These are phyloP conservation scores for Plectropomus leopardus DNA, from an alignment of 2,113 vertebrate genomes.

Conservation along the genomic window DNA sequence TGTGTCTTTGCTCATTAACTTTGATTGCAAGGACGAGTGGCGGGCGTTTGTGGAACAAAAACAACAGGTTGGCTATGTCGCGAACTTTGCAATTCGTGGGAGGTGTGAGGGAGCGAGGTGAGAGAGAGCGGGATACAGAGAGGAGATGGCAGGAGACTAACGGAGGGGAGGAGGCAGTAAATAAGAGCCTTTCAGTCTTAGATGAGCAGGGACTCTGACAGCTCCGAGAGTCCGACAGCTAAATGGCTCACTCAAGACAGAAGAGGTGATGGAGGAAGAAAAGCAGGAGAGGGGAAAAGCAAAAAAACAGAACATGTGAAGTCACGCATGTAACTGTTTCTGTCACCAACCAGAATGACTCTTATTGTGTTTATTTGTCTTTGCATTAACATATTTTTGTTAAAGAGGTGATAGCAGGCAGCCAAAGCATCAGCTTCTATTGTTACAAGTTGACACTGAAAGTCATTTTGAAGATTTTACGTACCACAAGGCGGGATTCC, in stretches of 20 bases:
- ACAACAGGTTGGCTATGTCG: constrained; percentile 58
- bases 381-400: constrained; percentile 43
- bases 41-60: constrained; percentile 36
- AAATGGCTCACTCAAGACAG: constrained; percentile 66
- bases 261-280: constrained; percentile 54
- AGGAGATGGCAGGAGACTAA: constrained; percentile 16
- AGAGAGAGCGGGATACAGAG: constrained; percentile 31
- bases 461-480: no score
- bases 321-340: constrained; percentile 48
- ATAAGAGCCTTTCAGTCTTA: constrained; percentile 68
- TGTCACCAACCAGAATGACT: constrained; percentile 46
- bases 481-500: no score
- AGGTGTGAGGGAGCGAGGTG: constrained; percentile 37
- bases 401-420: constrained; percentile 1
- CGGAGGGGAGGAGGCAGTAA: constrained; percentile 43
- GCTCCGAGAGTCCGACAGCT: constrained; percentile 55
- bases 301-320: constrained; percentile 38
- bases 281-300: constrained; percentile 2
- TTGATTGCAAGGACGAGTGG: constrained; percentile 65
- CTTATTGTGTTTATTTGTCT: constrained; percentile 24
- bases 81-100: constrained; percentile 51
- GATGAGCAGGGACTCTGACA: constrained; percentile 58
- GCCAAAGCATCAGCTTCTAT: neutral
- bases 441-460: no score
- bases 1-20: constrained; percentile 69